These are phyloP conservation scores for Dorcus hopei DNA, from an alignment of 2,888 invertebrate genomes.

Conservation along the genomic window DNA sequence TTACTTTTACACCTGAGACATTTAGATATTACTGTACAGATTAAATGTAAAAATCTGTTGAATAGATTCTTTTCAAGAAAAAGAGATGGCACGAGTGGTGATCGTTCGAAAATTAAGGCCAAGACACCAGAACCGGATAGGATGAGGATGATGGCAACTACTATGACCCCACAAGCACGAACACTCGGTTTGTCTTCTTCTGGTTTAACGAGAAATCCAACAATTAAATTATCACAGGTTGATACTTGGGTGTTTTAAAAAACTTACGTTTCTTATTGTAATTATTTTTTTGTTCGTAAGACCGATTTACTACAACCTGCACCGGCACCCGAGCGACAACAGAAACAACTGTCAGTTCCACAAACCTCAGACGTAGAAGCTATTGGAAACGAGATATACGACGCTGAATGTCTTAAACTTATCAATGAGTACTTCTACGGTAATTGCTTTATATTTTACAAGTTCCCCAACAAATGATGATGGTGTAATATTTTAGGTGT, in stretches of 20 bases:
- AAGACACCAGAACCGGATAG: constrained; percentile 67
- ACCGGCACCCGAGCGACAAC: constrained; percentile 45
- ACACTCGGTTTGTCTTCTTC: constrained; percentile 49
- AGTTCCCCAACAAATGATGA: background rate
- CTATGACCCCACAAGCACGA: constrained; percentile 31
- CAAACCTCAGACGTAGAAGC: constrained; percentile 72
- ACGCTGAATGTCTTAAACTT: constrained; percentile 79
- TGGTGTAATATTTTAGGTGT: constrained; percentile 48
- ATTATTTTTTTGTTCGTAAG: constrained; percentile 2
- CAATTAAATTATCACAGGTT: constrained; percentile 56
- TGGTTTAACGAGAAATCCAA: constrained; percentile 49
- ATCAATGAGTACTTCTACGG: constrained; percentile 98
- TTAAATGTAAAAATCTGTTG: constrained; percentile 5
- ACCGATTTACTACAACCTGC: constrained; percentile 25
- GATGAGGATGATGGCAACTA: constrained; percentile 22
- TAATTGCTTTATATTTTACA: background rate
- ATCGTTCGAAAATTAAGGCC: constrained; percentile 61
- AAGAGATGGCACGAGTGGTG: constrained; percentile 63
- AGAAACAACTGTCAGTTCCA: constrained; percentile 71
- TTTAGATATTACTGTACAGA: background rate
- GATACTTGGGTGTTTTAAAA: constrained; percentile 3
- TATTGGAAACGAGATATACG: constrained; percentile 83
- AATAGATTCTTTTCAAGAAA: constrained; percentile 81
- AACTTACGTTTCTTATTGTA: background rate
- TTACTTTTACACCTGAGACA: too few relatives aligned